Percentiles rank a stretch among this genome's conserved stretches.
Conservation (phyloP, 2,797 vertebrate species). For the Fistularia tabacaria region DNA sequence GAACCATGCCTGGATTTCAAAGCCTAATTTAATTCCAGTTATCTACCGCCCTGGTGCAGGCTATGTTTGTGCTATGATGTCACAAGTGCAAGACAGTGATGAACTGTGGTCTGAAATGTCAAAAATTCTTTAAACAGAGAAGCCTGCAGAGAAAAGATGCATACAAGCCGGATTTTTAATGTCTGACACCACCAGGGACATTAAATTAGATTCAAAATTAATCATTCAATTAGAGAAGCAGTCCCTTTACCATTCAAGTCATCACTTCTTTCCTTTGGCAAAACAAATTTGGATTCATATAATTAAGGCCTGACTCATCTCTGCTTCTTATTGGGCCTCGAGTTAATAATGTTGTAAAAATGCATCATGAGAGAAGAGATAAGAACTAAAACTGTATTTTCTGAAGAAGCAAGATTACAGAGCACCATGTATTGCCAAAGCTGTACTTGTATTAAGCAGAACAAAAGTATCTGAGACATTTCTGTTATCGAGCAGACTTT, state of each 20-base stretch:
- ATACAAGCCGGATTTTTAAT: background rate
- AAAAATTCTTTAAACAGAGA: conserved; percentile 15
- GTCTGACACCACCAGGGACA: background rate
- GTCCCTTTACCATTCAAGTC: conserved; percentile 45
- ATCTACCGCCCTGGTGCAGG: conserved; percentile 30
- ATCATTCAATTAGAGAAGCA: conserved; percentile 33
- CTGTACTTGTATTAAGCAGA: too few species aligned
- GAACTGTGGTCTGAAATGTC: conserved; percentile 27
- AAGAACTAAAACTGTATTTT: conserved; percentile 24
- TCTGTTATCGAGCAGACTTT: conserved; percentile 19
- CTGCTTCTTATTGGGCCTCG: conserved; percentile 63
- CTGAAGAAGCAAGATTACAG: conserved; percentile 7
- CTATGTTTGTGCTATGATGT: conserved; percentile 14
- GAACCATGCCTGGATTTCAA: conserved; percentile 61
- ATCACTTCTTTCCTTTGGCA: conserved; percentile 23
- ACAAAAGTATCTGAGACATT: too few species aligned
- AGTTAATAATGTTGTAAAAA: conserved; percentile 49
- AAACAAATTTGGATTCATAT: conserved; percentile 53
- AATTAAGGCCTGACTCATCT: conserved; percentile 35
- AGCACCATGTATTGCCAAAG: background rate
- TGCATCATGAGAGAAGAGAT: conserved; percentile 12
- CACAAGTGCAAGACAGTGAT: conserved; percentile 11
- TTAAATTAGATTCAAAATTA: conserved; percentile 16
- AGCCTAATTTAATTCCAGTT: conserved; percentile 69
- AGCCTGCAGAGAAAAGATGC: conserved; percentile 14